phyloP scores from a whole-genome alignment of 2,797 vertebrate species.

The Yasuhikotakia modesta region DNA sequence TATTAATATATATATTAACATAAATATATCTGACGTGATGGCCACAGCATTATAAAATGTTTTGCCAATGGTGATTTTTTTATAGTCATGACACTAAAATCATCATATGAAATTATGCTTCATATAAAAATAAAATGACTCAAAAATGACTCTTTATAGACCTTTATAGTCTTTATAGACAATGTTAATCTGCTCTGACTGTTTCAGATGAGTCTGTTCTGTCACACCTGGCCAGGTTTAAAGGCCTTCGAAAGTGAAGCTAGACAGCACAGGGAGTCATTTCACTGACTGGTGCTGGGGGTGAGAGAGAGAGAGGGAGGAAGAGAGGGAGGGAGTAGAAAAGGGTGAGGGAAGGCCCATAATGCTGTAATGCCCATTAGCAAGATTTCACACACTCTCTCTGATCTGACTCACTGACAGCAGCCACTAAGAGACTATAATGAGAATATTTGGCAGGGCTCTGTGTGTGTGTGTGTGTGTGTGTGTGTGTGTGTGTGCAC shows the following conservation, averaged over 20 bases:
- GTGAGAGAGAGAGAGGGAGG: constrained; percentile 54
- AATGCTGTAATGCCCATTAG: constrained; percentile 83
- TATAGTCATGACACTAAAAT: too few species aligned
- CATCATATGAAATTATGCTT: too few species aligned
- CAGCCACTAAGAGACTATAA: constrained; percentile 69
- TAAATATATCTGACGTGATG: too few species aligned
- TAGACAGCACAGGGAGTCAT: constrained; percentile 80
- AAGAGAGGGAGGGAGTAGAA: constrained; percentile 63
- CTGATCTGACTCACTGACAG: constrained; percentile 76
- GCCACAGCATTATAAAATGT: too few species aligned
- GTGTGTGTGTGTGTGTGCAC: constrained; percentile 35
- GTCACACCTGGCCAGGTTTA: constrained; percentile 77
- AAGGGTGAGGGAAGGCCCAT: constrained; percentile 66
- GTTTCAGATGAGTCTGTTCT: constrained; percentile 57
- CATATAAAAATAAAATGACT: too few species aligned
- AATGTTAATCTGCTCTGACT: not conserved
- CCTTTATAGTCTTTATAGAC: too few species aligned
- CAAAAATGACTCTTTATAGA: too few species aligned
- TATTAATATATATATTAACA: too few species aligned
- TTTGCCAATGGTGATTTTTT: too few species aligned
- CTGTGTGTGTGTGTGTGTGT: constrained; percentile 26
- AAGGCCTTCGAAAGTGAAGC: constrained; percentile 80
- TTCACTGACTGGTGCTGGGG: constrained; percentile 77
- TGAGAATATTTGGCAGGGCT: constrained; percentile 58
- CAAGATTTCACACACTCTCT: constrained; percentile 79